Percentiles rank a stretch among this genome's conserved stretches.
Conservation (phyloP, 2,888 invertebrate species). For the Urechis unicinctus region DNA sequence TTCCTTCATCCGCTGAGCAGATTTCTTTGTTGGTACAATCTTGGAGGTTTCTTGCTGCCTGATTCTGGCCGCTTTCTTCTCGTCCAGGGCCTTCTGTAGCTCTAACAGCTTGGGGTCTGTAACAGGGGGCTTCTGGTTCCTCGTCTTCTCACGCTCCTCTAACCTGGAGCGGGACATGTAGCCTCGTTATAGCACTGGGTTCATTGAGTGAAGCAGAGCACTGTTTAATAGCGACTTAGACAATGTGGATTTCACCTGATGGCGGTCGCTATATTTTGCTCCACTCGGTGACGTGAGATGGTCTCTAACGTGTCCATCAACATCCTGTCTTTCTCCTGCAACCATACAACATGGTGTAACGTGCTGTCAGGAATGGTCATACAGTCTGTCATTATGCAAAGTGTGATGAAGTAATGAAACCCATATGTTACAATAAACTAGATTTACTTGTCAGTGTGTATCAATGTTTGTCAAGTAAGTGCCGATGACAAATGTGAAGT, state of each 20-base stretch:
- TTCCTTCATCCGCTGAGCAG: slow-evolving; percentile 25
- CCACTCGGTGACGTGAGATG: slow-evolving; percentile 44
- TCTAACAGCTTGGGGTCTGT: slow-evolving; percentile 32
- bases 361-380: too few relatives aligned
- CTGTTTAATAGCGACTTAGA: background rate
- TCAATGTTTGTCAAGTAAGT: too few relatives aligned
- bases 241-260: slow-evolving; percentile 21
- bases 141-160: slow-evolving; percentile 30
- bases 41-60: slow-evolving; percentile 27
- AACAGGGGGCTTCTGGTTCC: slow-evolving; percentile 19
- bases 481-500: too few relatives aligned
- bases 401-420: background rate
- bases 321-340: slow-evolving; percentile 44
- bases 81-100: slow-evolving; percentile 36
- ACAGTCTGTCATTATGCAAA: slow-evolving; percentile 6
- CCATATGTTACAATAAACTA: too few relatives aligned
- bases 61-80: slow-evolving; percentile 31
- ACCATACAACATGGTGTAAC: too few relatives aligned
- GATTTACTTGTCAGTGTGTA: too few relatives aligned
- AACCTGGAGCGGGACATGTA: slow-evolving; percentile 21
- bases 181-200: background rate
- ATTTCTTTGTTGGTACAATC: slow-evolving; percentile 22
- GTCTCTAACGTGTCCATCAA: slow-evolving; percentile 43
- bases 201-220: slow-evolving; percentile 3
- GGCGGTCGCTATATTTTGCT: slow-evolving; percentile 41